A percentile compares a stretch with the other conserved stretches of the same genome.
These are phyloP conservation scores for Junonia oenone DNA, from an alignment of 2,888 invertebrate genomes.

Conservation along the genomic window DNA sequence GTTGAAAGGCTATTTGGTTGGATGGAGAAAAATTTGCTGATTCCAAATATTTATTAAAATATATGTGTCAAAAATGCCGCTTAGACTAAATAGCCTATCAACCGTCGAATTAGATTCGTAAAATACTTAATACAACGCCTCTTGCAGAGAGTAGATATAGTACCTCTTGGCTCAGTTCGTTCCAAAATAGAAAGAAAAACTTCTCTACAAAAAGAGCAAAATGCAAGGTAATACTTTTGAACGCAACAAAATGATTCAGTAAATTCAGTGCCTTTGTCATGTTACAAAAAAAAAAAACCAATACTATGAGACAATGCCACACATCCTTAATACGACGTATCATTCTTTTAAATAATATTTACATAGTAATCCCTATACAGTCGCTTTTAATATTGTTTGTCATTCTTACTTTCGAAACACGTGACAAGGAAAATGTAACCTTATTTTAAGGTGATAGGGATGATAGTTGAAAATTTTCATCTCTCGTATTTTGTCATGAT, in stretches of 20 bases:
- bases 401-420: not conserved
- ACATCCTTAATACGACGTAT: not conserved
- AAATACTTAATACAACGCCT: no score
- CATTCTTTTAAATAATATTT: not conserved
- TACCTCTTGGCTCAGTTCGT: no score
- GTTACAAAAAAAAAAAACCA: not conserved
- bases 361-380: slow-evolving; percentile 17
- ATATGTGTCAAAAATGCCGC: no score
- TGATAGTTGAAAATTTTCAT: not conserved
- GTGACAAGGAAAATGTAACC: not conserved
- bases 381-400: slow-evolving; percentile 5
- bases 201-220: no score
- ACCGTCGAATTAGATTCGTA: no score
- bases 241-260: not conserved
- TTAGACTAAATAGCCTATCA: no score
- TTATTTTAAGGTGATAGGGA: not conserved
- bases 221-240: no score
- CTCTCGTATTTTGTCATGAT: slow-evolving; percentile 1
- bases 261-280: not conserved
- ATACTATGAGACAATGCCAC: not conserved
- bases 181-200: no score
- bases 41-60: no score
- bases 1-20: no score
- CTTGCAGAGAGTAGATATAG: no score
- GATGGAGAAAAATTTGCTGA: no score